Percentiles rank a stretch among this genome's conserved stretches.
Conservation (phyloP, 2,797 vertebrate genomes). For the Chrysocyon brachyurus region DNA sequence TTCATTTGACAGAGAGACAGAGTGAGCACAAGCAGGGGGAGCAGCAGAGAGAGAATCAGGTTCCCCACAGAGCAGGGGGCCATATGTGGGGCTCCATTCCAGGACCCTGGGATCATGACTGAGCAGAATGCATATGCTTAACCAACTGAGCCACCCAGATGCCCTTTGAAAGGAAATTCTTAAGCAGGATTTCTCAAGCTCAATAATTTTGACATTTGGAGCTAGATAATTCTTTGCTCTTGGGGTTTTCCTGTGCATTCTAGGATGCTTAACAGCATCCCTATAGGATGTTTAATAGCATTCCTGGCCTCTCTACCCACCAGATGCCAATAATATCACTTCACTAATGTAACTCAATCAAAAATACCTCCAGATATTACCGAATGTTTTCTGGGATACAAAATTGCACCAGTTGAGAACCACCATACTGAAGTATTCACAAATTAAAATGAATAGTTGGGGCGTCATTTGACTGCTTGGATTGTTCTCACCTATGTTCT, state of each 20-base stretch:
- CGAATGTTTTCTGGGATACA: neutral
- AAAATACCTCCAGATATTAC: neutral
- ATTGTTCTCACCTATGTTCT: neutral
- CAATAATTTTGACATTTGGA: neutral
- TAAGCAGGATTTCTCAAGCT: neutral
- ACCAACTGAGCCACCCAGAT: too few species aligned
- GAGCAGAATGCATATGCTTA: too few species aligned
- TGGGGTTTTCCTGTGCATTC: neutral
- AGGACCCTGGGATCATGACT: too few species aligned
- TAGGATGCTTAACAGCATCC: neutral
- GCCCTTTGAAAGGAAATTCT: neutral
- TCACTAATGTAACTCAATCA: neutral
- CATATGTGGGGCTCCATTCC: too few species aligned
- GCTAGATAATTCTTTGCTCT: neutral
- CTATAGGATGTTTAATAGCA: neutral
- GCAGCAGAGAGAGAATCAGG: too few species aligned
- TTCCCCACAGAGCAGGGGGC: too few species aligned
- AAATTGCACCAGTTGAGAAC: neutral
- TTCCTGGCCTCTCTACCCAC: neutral
- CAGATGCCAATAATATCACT: neutral
- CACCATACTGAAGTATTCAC: neutral
- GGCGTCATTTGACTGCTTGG: neutral
- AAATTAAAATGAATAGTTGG: conserved; percentile 4
- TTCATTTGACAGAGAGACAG: too few species aligned
- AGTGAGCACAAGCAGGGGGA: too few species aligned